These are phyloP conservation scores for Mormyrus lacerda DNA, from an alignment of 2,113 vertebrate species.

Conservation along the genomic window DNA sequence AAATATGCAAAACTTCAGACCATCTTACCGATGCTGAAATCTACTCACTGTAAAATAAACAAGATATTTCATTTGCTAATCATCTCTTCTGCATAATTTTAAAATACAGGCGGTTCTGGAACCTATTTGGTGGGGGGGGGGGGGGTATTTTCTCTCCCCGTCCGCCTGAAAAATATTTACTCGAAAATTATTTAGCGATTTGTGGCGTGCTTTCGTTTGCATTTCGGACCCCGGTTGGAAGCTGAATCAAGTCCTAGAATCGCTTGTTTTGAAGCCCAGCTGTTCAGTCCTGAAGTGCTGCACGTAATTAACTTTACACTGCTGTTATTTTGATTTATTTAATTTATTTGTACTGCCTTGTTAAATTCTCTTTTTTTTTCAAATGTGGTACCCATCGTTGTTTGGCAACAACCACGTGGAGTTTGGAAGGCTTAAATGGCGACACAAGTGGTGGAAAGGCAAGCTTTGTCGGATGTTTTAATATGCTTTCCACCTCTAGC, in stretches of 20 bases:
- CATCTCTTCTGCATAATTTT: background rate
- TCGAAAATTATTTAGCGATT: background rate
- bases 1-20: background rate
- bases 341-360: background rate
- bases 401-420: background rate
- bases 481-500: background rate
- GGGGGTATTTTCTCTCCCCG: background rate
- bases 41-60: background rate
- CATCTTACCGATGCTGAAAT: background rate
- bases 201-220: background rate
- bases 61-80: background rate
- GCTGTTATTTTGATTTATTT: background rate
- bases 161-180: background rate
- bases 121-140: background rate
- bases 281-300: background rate
- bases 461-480: background rate
- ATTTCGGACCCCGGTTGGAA: background rate
- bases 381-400: background rate
- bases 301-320: background rate
- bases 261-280: background rate
- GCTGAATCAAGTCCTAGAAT: background rate
- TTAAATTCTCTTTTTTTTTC: background rate
- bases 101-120: background rate
- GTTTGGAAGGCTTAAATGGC: conserved; percentile 6
- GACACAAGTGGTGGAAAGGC: background rate